phyloP scores from a whole-genome alignment of 2,113 vertebrate species.

The Acrocephalus kingi region DNA sequence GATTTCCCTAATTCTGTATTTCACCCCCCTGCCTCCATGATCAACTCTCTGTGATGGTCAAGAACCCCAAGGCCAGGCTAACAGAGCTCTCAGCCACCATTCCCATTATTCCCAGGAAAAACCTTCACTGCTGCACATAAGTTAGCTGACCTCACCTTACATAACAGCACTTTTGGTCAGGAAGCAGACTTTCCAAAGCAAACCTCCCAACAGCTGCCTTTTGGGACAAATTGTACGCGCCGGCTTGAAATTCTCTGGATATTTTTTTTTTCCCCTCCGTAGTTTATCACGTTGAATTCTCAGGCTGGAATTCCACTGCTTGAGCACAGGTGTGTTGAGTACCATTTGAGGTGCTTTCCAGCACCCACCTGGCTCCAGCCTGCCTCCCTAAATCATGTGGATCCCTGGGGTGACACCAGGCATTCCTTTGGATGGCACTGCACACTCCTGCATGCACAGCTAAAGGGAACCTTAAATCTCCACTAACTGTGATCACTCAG shows the following conservation, averaged over 20 bases:
- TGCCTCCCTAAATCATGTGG: not conserved
- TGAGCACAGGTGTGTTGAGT: not conserved
- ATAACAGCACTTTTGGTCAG: not conserved
- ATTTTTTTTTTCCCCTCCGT: rapidly evolving
- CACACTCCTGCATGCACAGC: rapidly evolving
- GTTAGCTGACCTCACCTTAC: not conserved
- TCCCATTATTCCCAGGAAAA: not conserved
- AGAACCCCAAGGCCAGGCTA: rapidly evolving
- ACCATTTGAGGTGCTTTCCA: not conserved
- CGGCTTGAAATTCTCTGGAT: not conserved
- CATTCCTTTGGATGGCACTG: not conserved
- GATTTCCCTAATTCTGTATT: not conserved
- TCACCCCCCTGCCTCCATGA: not conserved
- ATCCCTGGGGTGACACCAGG: not conserved
- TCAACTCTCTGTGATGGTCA: not conserved
- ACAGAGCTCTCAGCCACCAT: not conserved
- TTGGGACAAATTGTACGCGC: not conserved
- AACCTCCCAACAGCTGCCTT: not conserved
- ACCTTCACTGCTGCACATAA: not conserved
- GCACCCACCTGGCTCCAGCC: not conserved
- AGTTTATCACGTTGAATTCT: slow-evolving; percentile 5
- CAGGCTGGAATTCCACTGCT: not conserved
- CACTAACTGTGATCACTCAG: not conserved
- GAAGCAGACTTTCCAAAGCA: not conserved
- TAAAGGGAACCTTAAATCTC: not conserved